Evolutionary conservation across 2,888 invertebrate species (phyloP).

Genomic region (Xanthorhoe designata): DNA sequence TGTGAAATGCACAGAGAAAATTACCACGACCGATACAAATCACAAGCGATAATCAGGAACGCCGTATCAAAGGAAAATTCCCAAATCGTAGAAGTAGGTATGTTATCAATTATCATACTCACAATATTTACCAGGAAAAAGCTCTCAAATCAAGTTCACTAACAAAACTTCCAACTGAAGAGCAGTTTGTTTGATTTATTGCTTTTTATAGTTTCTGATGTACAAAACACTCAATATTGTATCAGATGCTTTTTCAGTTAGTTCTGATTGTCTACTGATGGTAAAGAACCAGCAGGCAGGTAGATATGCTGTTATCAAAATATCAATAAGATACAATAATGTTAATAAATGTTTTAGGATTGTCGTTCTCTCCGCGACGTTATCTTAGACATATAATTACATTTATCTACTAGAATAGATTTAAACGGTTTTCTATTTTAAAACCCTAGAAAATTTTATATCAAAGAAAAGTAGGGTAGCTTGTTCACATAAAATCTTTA

Average conservation of each 20-base stretch:
- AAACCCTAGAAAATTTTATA: neutral
- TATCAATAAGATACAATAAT: conserved; percentile 80
- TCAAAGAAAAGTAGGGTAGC: no score
- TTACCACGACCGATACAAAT: neutral
- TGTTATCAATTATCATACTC: neutral
- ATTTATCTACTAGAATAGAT: conserved; percentile 52
- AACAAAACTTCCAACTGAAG: neutral
- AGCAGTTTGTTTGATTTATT: neutral
- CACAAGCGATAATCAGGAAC: conserved; percentile 3
- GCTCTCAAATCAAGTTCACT: neutral
- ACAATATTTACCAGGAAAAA: conserved; percentile 6
- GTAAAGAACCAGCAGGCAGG: conserved; percentile 59
- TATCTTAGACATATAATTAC: conserved; percentile 61
- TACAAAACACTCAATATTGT: conserved; percentile 22
- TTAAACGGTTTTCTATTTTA: conserved; percentile 21
- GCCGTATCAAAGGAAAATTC: conserved; percentile 17
- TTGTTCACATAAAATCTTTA: no score
- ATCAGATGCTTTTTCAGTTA: conserved; percentile 34
- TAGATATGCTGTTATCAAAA: conserved; percentile 71
- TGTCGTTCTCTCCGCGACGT: conserved; percentile 54
- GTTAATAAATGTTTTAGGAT: conserved; percentile 68
- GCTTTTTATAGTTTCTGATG: neutral
- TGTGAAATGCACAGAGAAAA: conserved; percentile 1
- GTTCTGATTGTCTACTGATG: conserved; percentile 55
- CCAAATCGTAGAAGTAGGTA: conserved; percentile 4